These are phyloP conservation scores for Euura lappo DNA, from an alignment of 1,140 invertebrate genomes.

Conservation along the genomic window DNA sequence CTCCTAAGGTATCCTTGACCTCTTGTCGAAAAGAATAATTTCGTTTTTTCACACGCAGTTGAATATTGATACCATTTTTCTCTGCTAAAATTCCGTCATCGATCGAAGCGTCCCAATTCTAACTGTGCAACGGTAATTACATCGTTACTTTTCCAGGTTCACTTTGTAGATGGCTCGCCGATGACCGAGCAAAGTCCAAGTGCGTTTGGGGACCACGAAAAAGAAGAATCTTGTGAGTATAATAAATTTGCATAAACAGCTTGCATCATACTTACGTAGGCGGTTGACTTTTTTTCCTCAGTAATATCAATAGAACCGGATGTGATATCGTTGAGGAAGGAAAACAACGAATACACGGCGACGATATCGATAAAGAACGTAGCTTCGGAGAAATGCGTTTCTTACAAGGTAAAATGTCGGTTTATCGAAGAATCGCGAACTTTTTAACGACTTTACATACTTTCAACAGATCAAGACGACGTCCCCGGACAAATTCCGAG, in stretches of 20 bases:
- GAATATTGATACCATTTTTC: constrained; percentile 12
- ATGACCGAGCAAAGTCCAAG: constrained; percentile 51
- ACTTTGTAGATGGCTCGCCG: constrained; percentile 66
- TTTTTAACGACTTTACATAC: constrained; percentile 13
- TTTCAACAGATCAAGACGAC: constrained; percentile 71
- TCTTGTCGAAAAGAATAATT: neutral
- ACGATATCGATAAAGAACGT: constrained; percentile 73
- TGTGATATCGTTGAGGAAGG: constrained; percentile 68
- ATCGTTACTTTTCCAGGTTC: constrained; percentile 55
- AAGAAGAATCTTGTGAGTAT: constrained; percentile 42
- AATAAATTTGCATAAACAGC: neutral
- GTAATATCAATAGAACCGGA: constrained; percentile 62
- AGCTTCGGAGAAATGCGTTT: constrained; percentile 66
- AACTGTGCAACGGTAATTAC: constrained; percentile 33
- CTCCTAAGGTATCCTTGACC: neutral
- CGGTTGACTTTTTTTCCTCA: constrained; percentile 37
- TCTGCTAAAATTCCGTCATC: no score
- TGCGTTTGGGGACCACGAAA: constrained; percentile 46
- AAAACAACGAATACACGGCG: constrained; percentile 69
- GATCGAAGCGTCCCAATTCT: neutral
- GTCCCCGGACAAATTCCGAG: constrained; percentile 87
- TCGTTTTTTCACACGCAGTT: constrained; percentile 16
- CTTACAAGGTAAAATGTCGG: constrained; percentile 71
- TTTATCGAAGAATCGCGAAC: constrained; percentile 17
- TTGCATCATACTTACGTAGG: neutral